These are phyloP conservation scores for Chionoecetes opilio DNA, from an alignment of 1,140 invertebrate genomes.

Conservation along the genomic window DNA sequence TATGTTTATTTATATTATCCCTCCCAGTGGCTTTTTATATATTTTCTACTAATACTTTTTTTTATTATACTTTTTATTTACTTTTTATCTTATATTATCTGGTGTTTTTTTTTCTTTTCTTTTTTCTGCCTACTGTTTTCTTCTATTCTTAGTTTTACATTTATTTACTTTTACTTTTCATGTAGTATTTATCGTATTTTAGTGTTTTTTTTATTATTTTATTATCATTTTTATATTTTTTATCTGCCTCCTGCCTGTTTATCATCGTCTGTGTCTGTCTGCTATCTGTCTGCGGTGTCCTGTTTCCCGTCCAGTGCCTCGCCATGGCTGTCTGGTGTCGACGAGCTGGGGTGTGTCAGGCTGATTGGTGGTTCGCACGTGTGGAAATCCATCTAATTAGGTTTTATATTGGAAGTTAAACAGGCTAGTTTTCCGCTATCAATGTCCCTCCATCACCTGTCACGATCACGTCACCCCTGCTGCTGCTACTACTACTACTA, in stretches of 20 bases:
- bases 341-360: not conserved
- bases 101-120: not conserved
- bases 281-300: not conserved
- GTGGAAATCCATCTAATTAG: not conserved
- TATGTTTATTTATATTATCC: too few relatives aligned
- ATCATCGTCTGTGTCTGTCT: not conserved
- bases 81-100: not conserved
- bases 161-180: not conserved
- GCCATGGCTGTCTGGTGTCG: not conserved
- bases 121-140: not conserved
- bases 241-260: not conserved
- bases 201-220: too few relatives aligned
- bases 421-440: not conserved
- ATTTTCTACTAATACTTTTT: too few relatives aligned
- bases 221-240: not conserved
- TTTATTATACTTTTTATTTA: not conserved
- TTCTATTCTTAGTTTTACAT: not conserved
- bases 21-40: too few relatives aligned
- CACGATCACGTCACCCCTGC: not conserved
- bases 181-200: too few relatives aligned
- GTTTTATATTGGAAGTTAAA: slow-evolving; percentile 22
- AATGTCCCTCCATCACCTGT: not conserved
- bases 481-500: slow-evolving; percentile 28
- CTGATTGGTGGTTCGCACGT: not conserved
- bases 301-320: not conserved